These are phyloP conservation scores for Ranitomeya imitator DNA, from an alignment of 2,113 vertebrate species.

Conservation along the genomic window DNA sequence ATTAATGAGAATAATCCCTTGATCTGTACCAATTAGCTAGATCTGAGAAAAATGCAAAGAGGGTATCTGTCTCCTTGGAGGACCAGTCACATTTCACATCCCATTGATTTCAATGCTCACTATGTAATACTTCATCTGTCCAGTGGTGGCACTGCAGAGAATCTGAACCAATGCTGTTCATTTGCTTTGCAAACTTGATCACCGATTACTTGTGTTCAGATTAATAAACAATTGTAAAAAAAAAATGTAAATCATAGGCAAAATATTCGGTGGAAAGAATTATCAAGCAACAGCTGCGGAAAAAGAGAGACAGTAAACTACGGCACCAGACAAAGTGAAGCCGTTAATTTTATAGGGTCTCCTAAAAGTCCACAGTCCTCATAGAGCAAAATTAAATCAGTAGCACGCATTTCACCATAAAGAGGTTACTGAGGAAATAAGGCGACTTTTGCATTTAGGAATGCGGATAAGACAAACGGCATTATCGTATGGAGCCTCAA, in stretches of 20 bases:
- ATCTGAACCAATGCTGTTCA: background rate
- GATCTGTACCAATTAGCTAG: too few relatives aligned
- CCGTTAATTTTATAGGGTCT: slow-evolving; percentile 46
- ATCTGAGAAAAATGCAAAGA: background rate
- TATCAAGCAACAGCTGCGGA: slow-evolving; percentile 16
- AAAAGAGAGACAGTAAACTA: background rate
- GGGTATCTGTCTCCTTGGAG: background rate
- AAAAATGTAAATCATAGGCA: background rate
- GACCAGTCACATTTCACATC: background rate
- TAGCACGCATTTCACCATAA: background rate
- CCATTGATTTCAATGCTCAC: background rate
- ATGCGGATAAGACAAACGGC: slow-evolving; percentile 18
- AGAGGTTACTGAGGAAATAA: slow-evolving; percentile 5
- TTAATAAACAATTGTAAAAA: background rate
- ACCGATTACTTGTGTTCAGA: background rate
- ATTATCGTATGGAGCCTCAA: slow-evolving; percentile 18
- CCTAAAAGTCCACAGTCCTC: slow-evolving; percentile 39
- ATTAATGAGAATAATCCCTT: too few relatives aligned
- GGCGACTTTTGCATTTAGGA: slow-evolving; percentile 2
- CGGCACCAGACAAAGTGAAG: slow-evolving; percentile 26
- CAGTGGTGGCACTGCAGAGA: background rate
- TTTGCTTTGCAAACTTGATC: background rate
- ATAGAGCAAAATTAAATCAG: slow-evolving; percentile 35
- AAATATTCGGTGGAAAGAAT: slow-evolving; percentile 2
- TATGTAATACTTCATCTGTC: background rate